Conservation (phyloP, 2,888 invertebrate genomes). For the Pogonocherus hispidulus region DNA sequence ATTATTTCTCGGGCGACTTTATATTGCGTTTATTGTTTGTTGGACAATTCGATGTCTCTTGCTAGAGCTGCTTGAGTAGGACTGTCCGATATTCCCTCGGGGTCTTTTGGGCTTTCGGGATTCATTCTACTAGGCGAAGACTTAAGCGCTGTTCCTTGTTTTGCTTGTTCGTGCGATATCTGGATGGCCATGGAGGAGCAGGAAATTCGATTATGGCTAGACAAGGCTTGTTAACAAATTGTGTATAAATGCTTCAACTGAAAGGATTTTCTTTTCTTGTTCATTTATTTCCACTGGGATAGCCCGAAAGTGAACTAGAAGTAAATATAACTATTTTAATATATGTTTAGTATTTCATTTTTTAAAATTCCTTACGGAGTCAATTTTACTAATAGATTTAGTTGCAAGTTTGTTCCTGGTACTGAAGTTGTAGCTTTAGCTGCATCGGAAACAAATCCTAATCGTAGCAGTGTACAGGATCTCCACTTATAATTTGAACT, state of each 20-base stretch:
- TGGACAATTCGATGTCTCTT: conserved; percentile 8
- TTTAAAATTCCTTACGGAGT: no score
- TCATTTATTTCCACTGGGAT: neutral
- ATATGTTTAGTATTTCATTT: no score
- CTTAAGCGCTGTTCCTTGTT: conserved; percentile 8
- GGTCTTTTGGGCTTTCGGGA: neutral
- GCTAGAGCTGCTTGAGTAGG: neutral
- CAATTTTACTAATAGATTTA: no score
- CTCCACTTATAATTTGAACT: no score
- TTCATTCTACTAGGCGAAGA: conserved; percentile 7
- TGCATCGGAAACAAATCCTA: no score
- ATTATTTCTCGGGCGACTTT: conserved; percentile 8
- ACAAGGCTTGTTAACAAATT: neutral
- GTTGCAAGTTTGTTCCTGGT: no score
- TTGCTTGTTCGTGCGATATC: neutral
- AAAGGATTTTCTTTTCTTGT: neutral
- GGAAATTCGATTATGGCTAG: neutral
- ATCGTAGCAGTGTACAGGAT: no score
- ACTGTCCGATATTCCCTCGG: conserved; percentile 1
- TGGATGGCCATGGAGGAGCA: neutral
- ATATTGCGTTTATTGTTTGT: conserved; percentile 20
- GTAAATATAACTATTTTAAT: no score
- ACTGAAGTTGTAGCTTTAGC: no score
- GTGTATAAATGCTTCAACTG: no score
- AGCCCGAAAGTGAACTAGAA: no score